These are phyloP conservation scores for Bugulina stolonifera DNA, from an alignment of 2,888 invertebrate species.

Conservation along the genomic window DNA sequence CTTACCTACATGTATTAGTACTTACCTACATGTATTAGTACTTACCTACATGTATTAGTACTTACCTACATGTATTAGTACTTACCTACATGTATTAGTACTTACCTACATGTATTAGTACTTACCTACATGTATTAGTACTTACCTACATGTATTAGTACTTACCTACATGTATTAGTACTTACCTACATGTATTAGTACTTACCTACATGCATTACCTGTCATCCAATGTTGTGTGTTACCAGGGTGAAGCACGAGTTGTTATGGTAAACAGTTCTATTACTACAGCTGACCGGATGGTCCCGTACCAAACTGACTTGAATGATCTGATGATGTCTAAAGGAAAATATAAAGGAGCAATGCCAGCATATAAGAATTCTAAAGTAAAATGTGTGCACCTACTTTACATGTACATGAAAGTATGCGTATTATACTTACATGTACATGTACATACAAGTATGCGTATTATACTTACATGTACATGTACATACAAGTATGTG, in stretches of 20 bases:
- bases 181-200: background rate
- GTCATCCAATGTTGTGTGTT: too few species aligned
- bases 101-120: background rate
- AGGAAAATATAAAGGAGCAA: background rate
- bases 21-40: too few species aligned
- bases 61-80: background rate
- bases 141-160: background rate
- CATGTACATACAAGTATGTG: too few species aligned
- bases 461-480: too few species aligned
- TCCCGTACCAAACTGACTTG: background rate
- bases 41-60: too few species aligned
- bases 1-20: too few species aligned
- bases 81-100: background rate
- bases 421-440: too few species aligned
- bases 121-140: background rate
- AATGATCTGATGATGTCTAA: background rate
- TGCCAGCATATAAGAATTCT: background rate
- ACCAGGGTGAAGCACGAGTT: background rate
- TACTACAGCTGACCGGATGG: background rate
- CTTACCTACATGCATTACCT: background rate
- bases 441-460: too few species aligned
- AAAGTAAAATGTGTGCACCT: background rate
- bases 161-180: background rate
- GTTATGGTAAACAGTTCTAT: slow-evolving; percentile 3
- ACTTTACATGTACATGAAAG: too few species aligned